Evolutionary conservation across 2,888 invertebrate species (phyloP).

Genomic region (Neelides folsomi): DNA sequence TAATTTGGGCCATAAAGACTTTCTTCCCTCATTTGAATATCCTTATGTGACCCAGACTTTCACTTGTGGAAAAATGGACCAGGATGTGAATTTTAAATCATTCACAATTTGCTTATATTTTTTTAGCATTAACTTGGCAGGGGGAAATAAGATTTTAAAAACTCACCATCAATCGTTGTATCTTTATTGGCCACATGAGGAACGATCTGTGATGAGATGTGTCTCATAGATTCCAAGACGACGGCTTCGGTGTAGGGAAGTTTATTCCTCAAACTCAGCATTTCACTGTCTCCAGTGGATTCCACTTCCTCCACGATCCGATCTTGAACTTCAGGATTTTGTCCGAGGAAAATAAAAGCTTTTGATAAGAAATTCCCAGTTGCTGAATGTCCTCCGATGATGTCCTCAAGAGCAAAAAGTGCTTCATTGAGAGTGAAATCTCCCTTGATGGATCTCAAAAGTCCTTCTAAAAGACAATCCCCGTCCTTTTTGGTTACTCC

Average conservation of each 20-base stretch:
- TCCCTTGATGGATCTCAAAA: conserved; percentile 44
- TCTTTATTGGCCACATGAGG: conserved; percentile 74
- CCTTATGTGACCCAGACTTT: conserved; percentile 6
- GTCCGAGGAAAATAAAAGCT: conserved; percentile 52
- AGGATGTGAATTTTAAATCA: background rate
- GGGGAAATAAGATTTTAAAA: background rate
- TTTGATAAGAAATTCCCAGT: conserved; percentile 71
- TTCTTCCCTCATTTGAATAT: background rate
- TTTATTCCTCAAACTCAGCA: conserved; percentile 46
- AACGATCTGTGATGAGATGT: conserved; percentile 73
- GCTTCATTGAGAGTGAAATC: conserved; percentile 23
- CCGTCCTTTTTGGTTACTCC: background rate
- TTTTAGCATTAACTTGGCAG: background rate
- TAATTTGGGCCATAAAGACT: background rate
- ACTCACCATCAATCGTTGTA: conserved; percentile 52
- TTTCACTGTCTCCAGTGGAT: conserved; percentile 42
- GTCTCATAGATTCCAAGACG: conserved; percentile 61
- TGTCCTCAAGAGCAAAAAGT: conserved; percentile 49
- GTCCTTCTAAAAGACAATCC: conserved; percentile 57
- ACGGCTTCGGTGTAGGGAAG: conserved; percentile 72
- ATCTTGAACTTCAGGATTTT: conserved; percentile 48
- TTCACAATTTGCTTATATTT: background rate
- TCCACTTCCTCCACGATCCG: conserved; percentile 55
- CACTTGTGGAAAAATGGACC: conserved; percentile 2
- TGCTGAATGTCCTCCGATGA: conserved; percentile 75